Conservation (phyloP, 2,888 invertebrate species). For the Hydrotaea cyrtoneurina region DNA sequence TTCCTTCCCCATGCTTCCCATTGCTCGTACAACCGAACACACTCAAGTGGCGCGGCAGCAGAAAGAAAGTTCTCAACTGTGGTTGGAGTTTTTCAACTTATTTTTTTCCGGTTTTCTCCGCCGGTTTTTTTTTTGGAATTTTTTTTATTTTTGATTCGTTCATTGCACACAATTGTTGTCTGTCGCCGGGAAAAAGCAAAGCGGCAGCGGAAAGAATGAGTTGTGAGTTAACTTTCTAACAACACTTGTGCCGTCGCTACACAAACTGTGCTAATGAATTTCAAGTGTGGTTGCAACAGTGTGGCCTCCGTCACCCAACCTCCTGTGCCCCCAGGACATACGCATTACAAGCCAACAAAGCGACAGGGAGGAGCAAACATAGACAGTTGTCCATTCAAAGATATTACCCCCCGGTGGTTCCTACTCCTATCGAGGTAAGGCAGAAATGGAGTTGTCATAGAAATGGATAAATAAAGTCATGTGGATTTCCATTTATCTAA, state of each 20-base stretch:
- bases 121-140: neutral
- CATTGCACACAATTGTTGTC: slow-evolving; percentile 41
- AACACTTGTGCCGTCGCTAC: slow-evolving; percentile 49
- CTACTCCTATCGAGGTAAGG: too few relatives aligned
- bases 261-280: slow-evolving; percentile 65
- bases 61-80: neutral
- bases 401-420: too few relatives aligned
- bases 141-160: neutral
- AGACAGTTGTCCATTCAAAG: too few relatives aligned
- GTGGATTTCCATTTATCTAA: too few relatives aligned
- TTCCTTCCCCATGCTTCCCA: neutral
- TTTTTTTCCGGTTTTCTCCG: neutral
- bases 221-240: slow-evolving; percentile 54
- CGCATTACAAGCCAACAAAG: too few relatives aligned
- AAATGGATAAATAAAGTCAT: too few relatives aligned
- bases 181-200: neutral
- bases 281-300: slow-evolving; percentile 61
- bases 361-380: too few relatives aligned
- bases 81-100: slow-evolving; percentile 40
- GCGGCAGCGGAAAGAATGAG: neutral
- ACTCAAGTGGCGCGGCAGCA: neutral
- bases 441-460: too few relatives aligned
- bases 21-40: slow-evolving; percentile 12
- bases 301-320: slow-evolving; percentile 52
- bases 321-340: neutral